Evolutionary conservation across 1,140 invertebrate species (phyloP).

Genomic region (Bombus terrestris): DNA sequence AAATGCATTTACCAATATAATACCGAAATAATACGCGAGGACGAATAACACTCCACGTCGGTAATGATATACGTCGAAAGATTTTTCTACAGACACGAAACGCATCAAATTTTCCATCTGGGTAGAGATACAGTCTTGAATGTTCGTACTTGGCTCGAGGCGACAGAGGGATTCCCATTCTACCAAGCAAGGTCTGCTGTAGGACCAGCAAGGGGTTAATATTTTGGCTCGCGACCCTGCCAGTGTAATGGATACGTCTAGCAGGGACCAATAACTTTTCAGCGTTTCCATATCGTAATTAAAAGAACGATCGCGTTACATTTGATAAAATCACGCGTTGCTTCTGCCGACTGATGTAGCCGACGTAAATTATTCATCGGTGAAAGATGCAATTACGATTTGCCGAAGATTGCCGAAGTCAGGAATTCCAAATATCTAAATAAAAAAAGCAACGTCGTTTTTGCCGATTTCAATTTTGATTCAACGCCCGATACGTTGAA

Average conservation of each 20-base stretch:
- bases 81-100: neutral
- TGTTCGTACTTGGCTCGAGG: neutral
- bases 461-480: neutral
- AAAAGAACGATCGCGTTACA: conserved; percentile 11
- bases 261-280: conserved; percentile 9
- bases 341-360: too few relatives aligned
- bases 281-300: neutral
- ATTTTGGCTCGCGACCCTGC: conserved; percentile 35
- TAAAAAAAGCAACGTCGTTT: neutral
- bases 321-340: neutral
- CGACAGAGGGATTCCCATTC: conserved; percentile 23
- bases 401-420: neutral
- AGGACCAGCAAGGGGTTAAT: conserved; percentile 49
- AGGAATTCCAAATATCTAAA: neutral
- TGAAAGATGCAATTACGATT: neutral
- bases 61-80: neutral
- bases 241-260: conserved; percentile 50
- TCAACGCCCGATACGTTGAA: too few relatives aligned
- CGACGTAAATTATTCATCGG: neutral
- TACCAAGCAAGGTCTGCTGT: conserved; percentile 43
- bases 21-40: too few relatives aligned
- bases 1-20: too few relatives aligned
- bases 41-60: too few relatives aligned
- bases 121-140: neutral
- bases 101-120: neutral